A percentile compares a stretch with the other conserved stretches of the same genome.
These are phyloP conservation scores for Trachelus troglodyta DNA, from an alignment of 2,888 invertebrate species.

Conservation along the genomic window DNA sequence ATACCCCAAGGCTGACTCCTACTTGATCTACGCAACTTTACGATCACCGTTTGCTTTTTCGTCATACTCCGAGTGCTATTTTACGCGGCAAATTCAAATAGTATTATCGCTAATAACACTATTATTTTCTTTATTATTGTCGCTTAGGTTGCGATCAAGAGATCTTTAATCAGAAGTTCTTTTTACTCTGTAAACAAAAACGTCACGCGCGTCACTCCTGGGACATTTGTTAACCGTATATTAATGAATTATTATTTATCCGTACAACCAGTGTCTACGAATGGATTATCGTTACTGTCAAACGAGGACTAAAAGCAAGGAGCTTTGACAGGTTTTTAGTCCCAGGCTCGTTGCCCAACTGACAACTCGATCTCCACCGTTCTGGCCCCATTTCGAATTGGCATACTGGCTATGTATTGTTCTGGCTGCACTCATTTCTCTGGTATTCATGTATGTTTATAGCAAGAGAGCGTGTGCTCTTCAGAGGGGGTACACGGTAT, in stretches of 20 bases:
- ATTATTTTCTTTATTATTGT: not conserved
- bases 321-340: constrained; percentile 52
- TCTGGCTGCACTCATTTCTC: constrained; percentile 56
- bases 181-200: not conserved
- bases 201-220: not conserved
- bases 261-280: constrained; percentile 10
- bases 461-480: not conserved
- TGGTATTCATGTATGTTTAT: constrained; percentile 31
- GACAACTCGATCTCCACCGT: constrained; percentile 44
- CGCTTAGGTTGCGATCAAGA: not conserved
- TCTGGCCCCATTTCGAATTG: constrained; percentile 63
- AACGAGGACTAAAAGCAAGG: not conserved
- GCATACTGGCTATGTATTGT: constrained; percentile 58
- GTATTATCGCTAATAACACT: not conserved
- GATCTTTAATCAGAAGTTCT: not conserved
- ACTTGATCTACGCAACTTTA: constrained; percentile 78
- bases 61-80: constrained; percentile 67
- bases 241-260: not conserved
- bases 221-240: not conserved
- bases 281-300: not conserved
- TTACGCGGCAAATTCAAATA: not conserved
- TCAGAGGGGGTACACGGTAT: not conserved
- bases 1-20: constrained; percentile 86
- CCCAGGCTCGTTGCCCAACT: constrained; percentile 32
- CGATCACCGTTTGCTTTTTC: constrained; percentile 81